Evolutionary conservation across 2,113 vertebrate genomes (phyloP).

Genomic region (Ellobius talpinus): DNA sequence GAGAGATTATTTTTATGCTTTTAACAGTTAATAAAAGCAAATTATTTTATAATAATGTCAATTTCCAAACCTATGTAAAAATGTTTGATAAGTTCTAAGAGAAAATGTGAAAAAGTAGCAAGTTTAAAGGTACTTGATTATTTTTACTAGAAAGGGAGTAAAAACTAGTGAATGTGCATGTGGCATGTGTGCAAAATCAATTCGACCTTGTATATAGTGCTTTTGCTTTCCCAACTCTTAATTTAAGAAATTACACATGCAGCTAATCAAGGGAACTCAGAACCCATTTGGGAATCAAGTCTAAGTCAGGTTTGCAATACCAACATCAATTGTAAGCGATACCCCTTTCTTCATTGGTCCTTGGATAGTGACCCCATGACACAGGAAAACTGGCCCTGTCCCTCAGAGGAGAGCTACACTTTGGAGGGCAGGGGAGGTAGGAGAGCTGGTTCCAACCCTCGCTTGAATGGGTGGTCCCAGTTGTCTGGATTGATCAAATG

Average conservation of each 20-base stretch:
- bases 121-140: neutral
- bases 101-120: neutral
- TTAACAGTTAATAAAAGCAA: neutral
- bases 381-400: neutral
- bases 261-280: slow-evolving; percentile 29
- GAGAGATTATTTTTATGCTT: neutral
- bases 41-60: neutral
- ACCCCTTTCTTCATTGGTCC: neutral
- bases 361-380: neutral
- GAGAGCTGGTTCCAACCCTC: too few relatives aligned
- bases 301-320: slow-evolving; percentile 6
- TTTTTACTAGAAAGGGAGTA: neutral
- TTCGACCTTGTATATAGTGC: neutral
- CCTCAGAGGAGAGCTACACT: neutral
- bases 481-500: neutral
- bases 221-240: slow-evolving; percentile 20
- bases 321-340: neutral
- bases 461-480: neutral
- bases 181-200: neutral
- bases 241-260: slow-evolving; percentile 20
- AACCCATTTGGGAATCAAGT: slow-evolving; percentile 32
- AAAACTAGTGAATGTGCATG: neutral
- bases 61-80: slow-evolving; percentile 33
- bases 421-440: neutral
- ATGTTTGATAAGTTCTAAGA: slow-evolving; percentile 3